phyloP scores from a whole-genome alignment of 2,113 vertebrate species.

The Ardeotis arabs region DNA sequence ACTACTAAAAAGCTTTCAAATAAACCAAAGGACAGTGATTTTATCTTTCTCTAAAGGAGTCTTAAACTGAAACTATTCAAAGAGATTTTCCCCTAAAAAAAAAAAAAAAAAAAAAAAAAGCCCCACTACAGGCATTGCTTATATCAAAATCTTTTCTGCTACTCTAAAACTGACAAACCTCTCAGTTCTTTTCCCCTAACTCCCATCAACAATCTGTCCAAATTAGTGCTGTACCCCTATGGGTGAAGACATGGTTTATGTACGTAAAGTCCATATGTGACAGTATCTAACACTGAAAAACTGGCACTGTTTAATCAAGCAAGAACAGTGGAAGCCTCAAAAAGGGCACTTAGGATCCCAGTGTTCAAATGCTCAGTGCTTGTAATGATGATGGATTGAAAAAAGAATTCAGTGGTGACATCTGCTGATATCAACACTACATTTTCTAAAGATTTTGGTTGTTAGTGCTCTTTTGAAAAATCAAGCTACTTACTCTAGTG shows the following conservation, averaged over 20 bases:
- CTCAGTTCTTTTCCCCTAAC: not conserved
- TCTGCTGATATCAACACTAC: not conserved
- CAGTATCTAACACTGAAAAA: not conserved
- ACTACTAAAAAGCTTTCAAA: constrained; percentile 16
- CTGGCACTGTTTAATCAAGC: not conserved
- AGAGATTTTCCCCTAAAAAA: not conserved
- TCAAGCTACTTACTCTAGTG: not conserved
- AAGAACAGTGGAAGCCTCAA: not conserved
- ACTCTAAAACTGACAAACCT: not conserved
- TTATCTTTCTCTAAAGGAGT: not conserved
- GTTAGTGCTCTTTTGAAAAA: not conserved
- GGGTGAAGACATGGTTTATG: not conserved
- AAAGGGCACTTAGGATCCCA: not conserved
- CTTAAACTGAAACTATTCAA: not conserved
- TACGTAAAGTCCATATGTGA: not conserved
- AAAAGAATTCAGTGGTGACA: not conserved
- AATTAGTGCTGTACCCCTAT: not conserved
- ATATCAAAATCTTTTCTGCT: not conserved
- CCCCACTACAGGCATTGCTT: not conserved
- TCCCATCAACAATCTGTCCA: not conserved
- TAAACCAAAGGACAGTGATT: not conserved
- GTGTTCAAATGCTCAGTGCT: not conserved
- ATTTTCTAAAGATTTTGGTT: not conserved
- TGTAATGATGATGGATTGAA: not conserved
- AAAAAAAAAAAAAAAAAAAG: not conserved